Evolutionary conservation across 1,140 invertebrate genomes (phyloP), one percentile per base, ranked within the genome.

Genomic region (Tigriopus japonicus): DNA sequence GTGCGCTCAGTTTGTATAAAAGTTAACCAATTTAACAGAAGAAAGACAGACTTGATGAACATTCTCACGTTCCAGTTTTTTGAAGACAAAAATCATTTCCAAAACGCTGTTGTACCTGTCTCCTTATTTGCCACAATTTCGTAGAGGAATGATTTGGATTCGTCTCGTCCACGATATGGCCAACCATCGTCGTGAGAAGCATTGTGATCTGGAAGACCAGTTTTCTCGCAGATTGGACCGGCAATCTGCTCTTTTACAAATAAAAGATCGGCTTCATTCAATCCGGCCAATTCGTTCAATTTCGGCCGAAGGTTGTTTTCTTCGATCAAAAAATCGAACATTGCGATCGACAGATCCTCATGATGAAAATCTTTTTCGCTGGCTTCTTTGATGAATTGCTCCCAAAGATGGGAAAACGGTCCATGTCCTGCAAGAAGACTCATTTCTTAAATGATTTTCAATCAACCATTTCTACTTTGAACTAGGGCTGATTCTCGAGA

Each of bases 391-490:
- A 69, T 69, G 52, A 69, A 77, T 6, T 23, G 28, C 66, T 82
- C 80, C 76, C 78, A 83, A 0, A 71, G 63, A 67, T 83, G 81
- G 21, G 77, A 80, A 67, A 80, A 80, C 3, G 81, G 80, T 1
- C 81, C 81, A 68, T 82, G 81, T 13, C 59, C 55, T 58, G 17
- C 1, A n/a, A n/a, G 55, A 17, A 12, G 3, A 10, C n/a, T 49
- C n/a, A 6, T 6, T 6, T 2, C 10, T 49, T 49, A 21, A 10
- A 35, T 35, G 28, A 35, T 9, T 35, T 15, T 10, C n/a, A n/a
- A n/a, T n/a, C n/a, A n/a, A n/a, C n/a, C n/a, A n/a, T n/a, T n/a
- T n/a, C n/a, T n/a, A n/a, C n/a, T n/a, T n/a, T n/a, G n/a, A n/a
- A n/a, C n/a, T n/a, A n/a, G n/a, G n/a, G n/a, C n/a, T n/a, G n/a